Conservation (phyloP, 1,140 invertebrate genomes). For the Dreissena polymorpha region DNA sequence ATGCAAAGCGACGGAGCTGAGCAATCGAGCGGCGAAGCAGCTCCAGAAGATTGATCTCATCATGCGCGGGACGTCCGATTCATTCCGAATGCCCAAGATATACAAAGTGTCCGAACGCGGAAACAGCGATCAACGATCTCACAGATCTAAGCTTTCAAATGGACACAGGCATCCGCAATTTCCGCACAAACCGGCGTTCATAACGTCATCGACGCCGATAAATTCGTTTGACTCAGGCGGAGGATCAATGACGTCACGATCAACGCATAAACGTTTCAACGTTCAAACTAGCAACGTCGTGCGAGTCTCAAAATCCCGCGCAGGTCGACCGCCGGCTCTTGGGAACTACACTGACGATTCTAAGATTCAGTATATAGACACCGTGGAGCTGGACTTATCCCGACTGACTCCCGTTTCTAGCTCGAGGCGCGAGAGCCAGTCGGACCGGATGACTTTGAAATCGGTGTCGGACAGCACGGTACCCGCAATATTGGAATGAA, state of each 20-base stretch:
- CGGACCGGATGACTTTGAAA: slow-evolving; percentile 45
- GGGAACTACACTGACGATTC: slow-evolving; percentile 45
- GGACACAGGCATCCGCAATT: no score
- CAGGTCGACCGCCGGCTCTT: not conserved
- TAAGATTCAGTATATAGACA: slow-evolving; percentile 49
- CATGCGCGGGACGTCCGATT: slow-evolving; percentile 37
- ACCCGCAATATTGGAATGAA: slow-evolving; percentile 18
- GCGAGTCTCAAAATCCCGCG: not conserved
- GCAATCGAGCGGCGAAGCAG: slow-evolving; percentile 38
- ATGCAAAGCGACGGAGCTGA: slow-evolving; percentile 35
- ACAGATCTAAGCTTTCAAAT: not conserved
- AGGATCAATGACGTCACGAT: not conserved
- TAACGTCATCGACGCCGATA: slow-evolving; percentile 35
- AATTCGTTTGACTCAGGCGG: slow-evolving; percentile 17
- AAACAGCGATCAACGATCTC: slow-evolving; percentile 9
- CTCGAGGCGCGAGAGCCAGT: slow-evolving; percentile 24
- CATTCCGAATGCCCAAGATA: slow-evolving; percentile 34
- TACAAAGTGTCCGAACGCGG: slow-evolving; percentile 44
- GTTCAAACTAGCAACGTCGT: not conserved
- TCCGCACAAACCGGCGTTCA: slow-evolving; percentile 8
- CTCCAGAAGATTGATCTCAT: slow-evolving; percentile 53
- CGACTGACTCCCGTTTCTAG: slow-evolving; percentile 11
- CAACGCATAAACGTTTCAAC: not conserved
- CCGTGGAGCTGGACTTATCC: slow-evolving; percentile 44
- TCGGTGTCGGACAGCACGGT: slow-evolving; percentile 27